phyloP scores from a whole-genome alignment of 2,797 vertebrate genomes.

The Ambastaia sidthimunki region DNA sequence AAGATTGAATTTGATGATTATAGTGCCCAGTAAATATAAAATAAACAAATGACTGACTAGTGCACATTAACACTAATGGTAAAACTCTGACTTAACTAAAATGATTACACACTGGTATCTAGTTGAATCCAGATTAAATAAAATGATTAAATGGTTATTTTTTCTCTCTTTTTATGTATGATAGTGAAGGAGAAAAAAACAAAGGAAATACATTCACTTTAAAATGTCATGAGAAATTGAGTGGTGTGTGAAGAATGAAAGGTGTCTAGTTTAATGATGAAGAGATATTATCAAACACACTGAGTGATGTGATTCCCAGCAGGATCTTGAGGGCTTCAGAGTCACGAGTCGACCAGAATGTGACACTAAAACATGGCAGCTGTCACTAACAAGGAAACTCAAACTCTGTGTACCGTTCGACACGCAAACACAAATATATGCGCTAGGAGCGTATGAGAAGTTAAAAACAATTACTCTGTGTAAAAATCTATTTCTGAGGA shows the following conservation, averaged over 20 bases:
- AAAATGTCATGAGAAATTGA: constrained; percentile 26
- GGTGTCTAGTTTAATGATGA: constrained; percentile 50
- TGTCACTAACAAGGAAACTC: constrained; percentile 81
- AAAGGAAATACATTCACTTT: constrained; percentile 12
- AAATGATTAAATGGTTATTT: neutral
- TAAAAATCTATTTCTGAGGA: constrained; percentile 65
- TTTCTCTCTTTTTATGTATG: neutral
- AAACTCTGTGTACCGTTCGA: constrained; percentile 72
- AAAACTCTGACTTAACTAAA: too few species aligned
- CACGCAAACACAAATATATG: constrained; percentile 60
- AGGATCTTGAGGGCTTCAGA: constrained; percentile 75
- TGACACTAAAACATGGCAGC: constrained; percentile 78
- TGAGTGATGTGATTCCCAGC: constrained; percentile 67
- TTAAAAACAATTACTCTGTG: constrained; percentile 78
- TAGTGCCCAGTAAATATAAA: too few species aligned
- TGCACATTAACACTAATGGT: too few species aligned
- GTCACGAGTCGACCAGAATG: constrained; percentile 67
- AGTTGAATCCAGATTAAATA: too few species aligned
- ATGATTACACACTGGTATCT: too few species aligned
- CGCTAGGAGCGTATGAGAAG: constrained; percentile 70
- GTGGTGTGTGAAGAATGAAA: constrained; percentile 40
- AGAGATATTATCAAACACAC: constrained; percentile 72
- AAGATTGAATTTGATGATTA: too few species aligned
- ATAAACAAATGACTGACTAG: too few species aligned
- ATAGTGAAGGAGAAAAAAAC: neutral